Evolutionary conservation across 2,113 vertebrate species (phyloP).

Genomic region (Thermophis baileyi): DNA sequence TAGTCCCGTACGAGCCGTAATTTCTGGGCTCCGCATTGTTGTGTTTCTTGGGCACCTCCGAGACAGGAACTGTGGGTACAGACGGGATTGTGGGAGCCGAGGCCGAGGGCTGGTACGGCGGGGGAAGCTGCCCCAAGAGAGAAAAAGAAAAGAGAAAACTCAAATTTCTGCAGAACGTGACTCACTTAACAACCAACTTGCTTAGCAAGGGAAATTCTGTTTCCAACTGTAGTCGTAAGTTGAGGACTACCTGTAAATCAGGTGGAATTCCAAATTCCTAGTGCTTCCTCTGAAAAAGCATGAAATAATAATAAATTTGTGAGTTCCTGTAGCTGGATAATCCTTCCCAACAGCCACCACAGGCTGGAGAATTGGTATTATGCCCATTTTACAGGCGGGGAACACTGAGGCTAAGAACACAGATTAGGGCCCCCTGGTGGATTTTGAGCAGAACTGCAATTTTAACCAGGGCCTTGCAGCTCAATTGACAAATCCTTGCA

Average conservation of each 20-base stretch:
- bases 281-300: background rate
- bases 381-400: background rate
- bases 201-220: too few species aligned
- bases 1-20: conserved; percentile 88
- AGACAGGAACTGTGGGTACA: conserved; percentile 50
- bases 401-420: background rate
- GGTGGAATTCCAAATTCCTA: background rate
- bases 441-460: background rate
- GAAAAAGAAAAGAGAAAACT: background rate
- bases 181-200: background rate
- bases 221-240: background rate
- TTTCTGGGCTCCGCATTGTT: conserved; percentile 86
- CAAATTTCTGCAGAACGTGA: background rate
- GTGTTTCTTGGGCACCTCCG: conserved; percentile 68
- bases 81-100: conserved; percentile 47
- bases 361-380: background rate
- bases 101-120: conserved; percentile 71
- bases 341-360: background rate
- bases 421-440: background rate
- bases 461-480: background rate
- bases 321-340: background rate
- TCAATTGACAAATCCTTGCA: background rate
- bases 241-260: background rate
- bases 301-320: background rate
- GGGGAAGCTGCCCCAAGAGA: conserved; percentile 58